Evolutionary conservation across 2,888 invertebrate species (phyloP).

Genomic region (Allolobophora icterica): DNA sequence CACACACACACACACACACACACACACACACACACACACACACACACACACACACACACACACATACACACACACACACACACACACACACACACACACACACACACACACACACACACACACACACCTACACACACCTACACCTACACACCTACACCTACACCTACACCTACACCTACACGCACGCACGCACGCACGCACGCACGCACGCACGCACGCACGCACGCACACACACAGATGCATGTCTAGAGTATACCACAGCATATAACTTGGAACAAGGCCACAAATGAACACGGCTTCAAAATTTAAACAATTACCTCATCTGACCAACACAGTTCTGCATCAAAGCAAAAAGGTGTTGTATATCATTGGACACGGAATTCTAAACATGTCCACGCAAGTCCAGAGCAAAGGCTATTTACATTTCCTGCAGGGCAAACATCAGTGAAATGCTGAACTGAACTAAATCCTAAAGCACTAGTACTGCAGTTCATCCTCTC

Average conservation of each 20-base stretch:
- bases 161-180: too few relatives aligned
- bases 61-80: too few relatives aligned
- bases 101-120: too few relatives aligned
- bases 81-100: too few relatives aligned
- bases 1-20: too few relatives aligned
- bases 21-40: too few relatives aligned
- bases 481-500: background rate
- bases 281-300: background rate
- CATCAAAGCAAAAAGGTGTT: background rate
- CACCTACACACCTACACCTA: too few relatives aligned
- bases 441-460: background rate
- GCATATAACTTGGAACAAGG: constrained; percentile 17
- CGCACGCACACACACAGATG: background rate
- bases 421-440: background rate
- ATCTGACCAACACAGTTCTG: constrained; percentile 1
- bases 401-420: background rate
- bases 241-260: background rate
- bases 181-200: too few relatives aligned
- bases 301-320: background rate
- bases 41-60: too few relatives aligned
- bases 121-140: too few relatives aligned
- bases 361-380: background rate
- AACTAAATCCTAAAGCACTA: background rate
- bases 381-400: background rate
- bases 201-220: too few relatives aligned